Conservation (phyloP, 1,140 invertebrate species). For the Liolophura sinensis region DNA sequence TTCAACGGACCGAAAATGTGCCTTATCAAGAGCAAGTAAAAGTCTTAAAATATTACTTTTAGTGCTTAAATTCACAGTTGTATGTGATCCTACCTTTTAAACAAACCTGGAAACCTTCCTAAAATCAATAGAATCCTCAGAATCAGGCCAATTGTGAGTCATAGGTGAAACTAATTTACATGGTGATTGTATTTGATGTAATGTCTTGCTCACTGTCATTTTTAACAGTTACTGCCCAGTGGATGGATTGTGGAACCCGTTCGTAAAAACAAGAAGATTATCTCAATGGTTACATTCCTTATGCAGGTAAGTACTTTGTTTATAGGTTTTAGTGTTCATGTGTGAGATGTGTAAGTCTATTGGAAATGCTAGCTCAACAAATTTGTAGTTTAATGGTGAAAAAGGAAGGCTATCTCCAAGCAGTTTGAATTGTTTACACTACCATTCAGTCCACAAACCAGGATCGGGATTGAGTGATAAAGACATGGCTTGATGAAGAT, state of each 20-base stretch:
- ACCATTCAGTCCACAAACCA: too few relatives aligned
- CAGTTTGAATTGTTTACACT: neutral
- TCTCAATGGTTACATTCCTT: constrained; percentile 52
- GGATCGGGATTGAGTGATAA: neutral
- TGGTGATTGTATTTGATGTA: neutral
- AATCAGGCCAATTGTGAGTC: too few relatives aligned
- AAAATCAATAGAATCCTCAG: too few relatives aligned
- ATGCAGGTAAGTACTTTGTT: constrained; percentile 40
- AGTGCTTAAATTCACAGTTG: too few relatives aligned
- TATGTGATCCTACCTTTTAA: too few relatives aligned
- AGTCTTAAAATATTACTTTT: too few relatives aligned
- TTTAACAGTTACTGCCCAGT: constrained; percentile 46
- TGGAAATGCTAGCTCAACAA: neutral
- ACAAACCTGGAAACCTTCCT: too few relatives aligned
- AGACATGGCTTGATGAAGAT: neutral
- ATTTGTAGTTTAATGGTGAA: neutral
- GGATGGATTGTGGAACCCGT: constrained; percentile 55
- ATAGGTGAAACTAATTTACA: too few relatives aligned
- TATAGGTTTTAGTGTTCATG: neutral
- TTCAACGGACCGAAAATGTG: too few relatives aligned
- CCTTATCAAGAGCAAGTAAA: too few relatives aligned
- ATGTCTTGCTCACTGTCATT: neutral
- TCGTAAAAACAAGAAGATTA: constrained; percentile 40
- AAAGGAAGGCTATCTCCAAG: neutral
- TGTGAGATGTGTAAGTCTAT: neutral